Conservation (phyloP, 1,140 invertebrate genomes). For the Melanaphis sacchari region DNA sequence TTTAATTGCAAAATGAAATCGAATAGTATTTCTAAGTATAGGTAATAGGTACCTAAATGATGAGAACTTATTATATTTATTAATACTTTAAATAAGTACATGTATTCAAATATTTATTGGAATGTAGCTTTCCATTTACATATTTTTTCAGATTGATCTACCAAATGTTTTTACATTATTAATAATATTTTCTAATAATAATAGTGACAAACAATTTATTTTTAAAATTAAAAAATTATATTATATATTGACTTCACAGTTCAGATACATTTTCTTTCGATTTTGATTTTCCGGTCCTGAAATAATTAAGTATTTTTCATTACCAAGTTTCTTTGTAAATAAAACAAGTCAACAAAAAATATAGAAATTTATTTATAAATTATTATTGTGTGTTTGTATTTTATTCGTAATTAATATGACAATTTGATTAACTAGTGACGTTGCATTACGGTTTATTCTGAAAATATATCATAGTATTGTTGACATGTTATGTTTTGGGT, state of each 20-base stretch:
- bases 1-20: background rate
- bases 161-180: slow-evolving; percentile 35
- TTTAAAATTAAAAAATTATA: slow-evolving; percentile 11
- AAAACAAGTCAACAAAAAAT: too few relatives aligned
- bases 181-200: slow-evolving; percentile 32
- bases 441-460: too few relatives aligned
- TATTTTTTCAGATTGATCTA: slow-evolving; percentile 33
- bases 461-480: too few relatives aligned
- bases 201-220: slow-evolving; percentile 8
- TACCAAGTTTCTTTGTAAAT: background rate
- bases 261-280: slow-evolving; percentile 44
- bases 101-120: slow-evolving; percentile 51
- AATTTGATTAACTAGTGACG: too few relatives aligned
- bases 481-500: too few relatives aligned
- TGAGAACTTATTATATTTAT: background rate
- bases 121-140: slow-evolving; percentile 53
- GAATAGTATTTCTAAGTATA: background rate
- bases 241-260: slow-evolving; percentile 17
- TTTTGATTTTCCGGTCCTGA: slow-evolving; percentile 51
- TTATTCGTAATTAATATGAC: too few relatives aligned
- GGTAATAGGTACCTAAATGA: background rate
- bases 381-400: too few relatives aligned
- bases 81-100: slow-evolving; percentile 35
- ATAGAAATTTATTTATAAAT: too few relatives aligned
- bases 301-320: background rate